Percentiles rank a stretch among this genome's conserved stretches.
These are phyloP conservation scores for Morinoia aosen DNA, from an alignment of 2,888 invertebrate species.

Conservation along the genomic window DNA sequence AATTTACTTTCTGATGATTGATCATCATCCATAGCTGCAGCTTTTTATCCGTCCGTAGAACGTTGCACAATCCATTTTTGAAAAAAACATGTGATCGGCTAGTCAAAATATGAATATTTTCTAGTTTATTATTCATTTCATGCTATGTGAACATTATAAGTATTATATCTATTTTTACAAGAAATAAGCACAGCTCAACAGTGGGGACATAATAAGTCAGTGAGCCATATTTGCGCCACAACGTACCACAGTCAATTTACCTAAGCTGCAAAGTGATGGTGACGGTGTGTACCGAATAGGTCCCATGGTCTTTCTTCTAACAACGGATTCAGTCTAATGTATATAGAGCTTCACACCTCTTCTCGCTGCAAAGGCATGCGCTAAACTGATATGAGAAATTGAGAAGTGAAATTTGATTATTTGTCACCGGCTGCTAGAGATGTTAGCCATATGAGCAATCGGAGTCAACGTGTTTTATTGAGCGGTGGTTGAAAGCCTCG, in stretches of 20 bases:
- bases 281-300: background rate
- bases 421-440: conserved; percentile 12
- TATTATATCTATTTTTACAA: conserved; percentile 5
- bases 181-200: background rate
- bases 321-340: conserved; percentile 7
- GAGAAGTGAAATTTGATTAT: background rate
- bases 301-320: background rate
- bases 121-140: conserved; percentile 7
- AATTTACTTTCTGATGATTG: background rate
- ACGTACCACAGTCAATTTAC: conserved; percentile 16
- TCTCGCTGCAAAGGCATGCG: background rate
- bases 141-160: background rate
- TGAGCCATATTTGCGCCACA: conserved; percentile 6
- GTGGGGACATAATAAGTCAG: background rate
- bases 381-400: too few species aligned
- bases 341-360: background rate
- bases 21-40: background rate
- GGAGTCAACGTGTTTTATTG: conserved; percentile 30
- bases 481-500: too few species aligned
- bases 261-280: background rate
- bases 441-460: background rate
- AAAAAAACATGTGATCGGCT: background rate
- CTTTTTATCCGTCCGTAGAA: background rate
- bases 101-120: background rate
- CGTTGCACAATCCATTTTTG: background rate